These are phyloP conservation scores for Lasioglossum baleicum DNA, from an alignment of 1,140 invertebrate species.

Conservation along the genomic window DNA sequence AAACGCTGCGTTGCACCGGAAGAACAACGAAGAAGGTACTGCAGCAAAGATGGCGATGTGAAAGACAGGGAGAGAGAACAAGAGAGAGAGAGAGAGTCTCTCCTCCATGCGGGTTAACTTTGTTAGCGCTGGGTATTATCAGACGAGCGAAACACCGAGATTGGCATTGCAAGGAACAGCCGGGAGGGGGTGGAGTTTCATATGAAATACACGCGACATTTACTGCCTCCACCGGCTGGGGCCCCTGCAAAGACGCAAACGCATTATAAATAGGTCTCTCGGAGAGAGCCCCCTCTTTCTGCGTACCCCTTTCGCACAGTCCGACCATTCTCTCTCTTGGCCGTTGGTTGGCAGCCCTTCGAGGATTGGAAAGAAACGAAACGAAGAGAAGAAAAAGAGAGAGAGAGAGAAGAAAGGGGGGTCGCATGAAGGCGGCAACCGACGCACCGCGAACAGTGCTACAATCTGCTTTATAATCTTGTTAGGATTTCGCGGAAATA, in stretches of 20 bases:
- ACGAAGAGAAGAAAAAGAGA: slow-evolving; percentile 4
- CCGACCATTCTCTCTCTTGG: neutral
- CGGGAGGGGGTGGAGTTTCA: slow-evolving; percentile 76
- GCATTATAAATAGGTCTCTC: slow-evolving; percentile 78
- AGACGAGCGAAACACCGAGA: slow-evolving; percentile 71
- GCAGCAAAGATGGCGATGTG: neutral
- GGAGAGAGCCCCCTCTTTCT: slow-evolving; percentile 44
- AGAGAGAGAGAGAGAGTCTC: neutral
- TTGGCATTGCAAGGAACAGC: slow-evolving; percentile 73
- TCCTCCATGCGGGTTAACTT: slow-evolving; percentile 68
- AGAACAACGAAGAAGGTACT: neutral
- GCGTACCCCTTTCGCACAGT: neutral
- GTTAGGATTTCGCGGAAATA: slow-evolving; percentile 80
- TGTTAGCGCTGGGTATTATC: slow-evolving; percentile 73
- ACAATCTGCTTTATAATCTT: slow-evolving; percentile 79
- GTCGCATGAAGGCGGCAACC: slow-evolving; percentile 23
- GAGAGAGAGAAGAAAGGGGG: slow-evolving; percentile 10
- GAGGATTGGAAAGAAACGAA: slow-evolving; percentile 37
- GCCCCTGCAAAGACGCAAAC: slow-evolving; percentile 73
- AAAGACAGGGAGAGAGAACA: neutral
- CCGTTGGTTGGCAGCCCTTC: slow-evolving; percentile 14
- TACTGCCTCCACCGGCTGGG: slow-evolving; percentile 77
- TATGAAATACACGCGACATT: slow-evolving; percentile 81
- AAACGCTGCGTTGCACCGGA: slow-evolving; percentile 25
- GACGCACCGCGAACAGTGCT: slow-evolving; percentile 54